Base-by-base conservation (phyloP, 2,113 vertebrate genomes). In the Alethe castanea region DNA sequence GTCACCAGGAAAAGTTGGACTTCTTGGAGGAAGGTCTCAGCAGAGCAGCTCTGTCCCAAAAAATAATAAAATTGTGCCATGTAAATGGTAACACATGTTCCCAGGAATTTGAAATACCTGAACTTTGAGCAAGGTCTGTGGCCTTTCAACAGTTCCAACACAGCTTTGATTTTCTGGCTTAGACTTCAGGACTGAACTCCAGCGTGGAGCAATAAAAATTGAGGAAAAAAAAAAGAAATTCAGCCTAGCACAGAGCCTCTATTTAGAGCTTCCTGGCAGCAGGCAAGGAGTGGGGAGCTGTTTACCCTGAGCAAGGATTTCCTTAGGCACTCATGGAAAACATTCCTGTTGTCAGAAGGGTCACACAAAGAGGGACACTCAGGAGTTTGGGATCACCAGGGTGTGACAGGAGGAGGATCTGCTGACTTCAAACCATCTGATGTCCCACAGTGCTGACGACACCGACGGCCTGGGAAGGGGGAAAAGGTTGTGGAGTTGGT, bases 211-310 rank as follows among this genome's bases (percentile, higher is more conserved):
- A 95, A 82, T 92, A 61, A 85, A 69, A 82, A 62, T 18, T 8
- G 25, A 40, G 1, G 6, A 8, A 14, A 31, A 56, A 81, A 86
- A 62, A 12, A 59, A 48, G 2, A 25, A 10, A 3, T 1, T 1
- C 60, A 71, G 14, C 48, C 59, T 40, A 78, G 92, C 91, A 98
- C 97, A 98, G 97, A 98, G 95, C 35, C 29, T 91, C 95, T 76
- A 97, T 98, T 98, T 97, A 98, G 97, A 96, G 67, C 93, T 97
- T 95, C 57, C 94, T 97, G 97, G 97, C 97, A 97, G 86, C 91
- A 93, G 61, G 76, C 44, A 31, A 38, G 67, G 29, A 74, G 67
- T 5, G 22, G 50, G 82, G 76, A 94, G 59, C 88, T 98, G 96
- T 97, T 97, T 95, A 80, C 94, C 96, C 96, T 95, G 96, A 97